Percentiles rank a stretch among this genome's conserved stretches.
These are phyloP conservation scores for Pseudomyrmex flavicornis DNA, from an alignment of 1,140 invertebrate genomes.

Conservation along the genomic window DNA sequence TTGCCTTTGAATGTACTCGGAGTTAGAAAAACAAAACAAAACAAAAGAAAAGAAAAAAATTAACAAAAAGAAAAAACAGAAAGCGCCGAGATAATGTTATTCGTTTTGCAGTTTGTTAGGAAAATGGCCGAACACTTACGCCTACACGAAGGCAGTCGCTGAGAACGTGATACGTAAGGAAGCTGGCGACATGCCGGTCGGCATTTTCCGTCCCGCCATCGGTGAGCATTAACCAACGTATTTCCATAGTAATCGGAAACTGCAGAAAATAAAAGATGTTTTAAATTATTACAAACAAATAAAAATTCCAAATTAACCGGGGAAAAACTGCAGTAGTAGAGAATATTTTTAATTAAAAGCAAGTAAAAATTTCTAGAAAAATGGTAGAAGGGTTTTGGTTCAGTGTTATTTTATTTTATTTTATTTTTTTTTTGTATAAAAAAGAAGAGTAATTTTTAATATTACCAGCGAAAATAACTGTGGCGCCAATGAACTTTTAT, in stretches of 20 bases:
- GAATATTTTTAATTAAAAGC: not conserved
- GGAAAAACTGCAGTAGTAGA: no score
- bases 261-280: no score
- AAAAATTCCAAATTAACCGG: no score
- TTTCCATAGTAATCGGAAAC: conserved; percentile 1
- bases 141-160: conserved; percentile 90
- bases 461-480: not conserved
- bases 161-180: conserved; percentile 87
- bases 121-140: conserved; percentile 90
- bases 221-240: conserved; percentile 81
- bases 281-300: no score
- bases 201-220: conserved; percentile 93
- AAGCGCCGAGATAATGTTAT: not conserved
- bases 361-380: not conserved
- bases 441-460: not conserved
- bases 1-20: not conserved
- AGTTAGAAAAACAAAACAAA: not conserved
- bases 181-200: conserved; percentile 87
- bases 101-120: conserved; percentile 83
- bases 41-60: no score
- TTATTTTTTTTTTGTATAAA: not conserved
- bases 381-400: not conserved
- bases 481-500: no score
- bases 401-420: no score
- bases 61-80: no score